A percentile compares a stretch with the other conserved stretches of the same genome.
Conservation (phyloP, 2,888 invertebrate species). For the Mechanitis mazaeus region DNA sequence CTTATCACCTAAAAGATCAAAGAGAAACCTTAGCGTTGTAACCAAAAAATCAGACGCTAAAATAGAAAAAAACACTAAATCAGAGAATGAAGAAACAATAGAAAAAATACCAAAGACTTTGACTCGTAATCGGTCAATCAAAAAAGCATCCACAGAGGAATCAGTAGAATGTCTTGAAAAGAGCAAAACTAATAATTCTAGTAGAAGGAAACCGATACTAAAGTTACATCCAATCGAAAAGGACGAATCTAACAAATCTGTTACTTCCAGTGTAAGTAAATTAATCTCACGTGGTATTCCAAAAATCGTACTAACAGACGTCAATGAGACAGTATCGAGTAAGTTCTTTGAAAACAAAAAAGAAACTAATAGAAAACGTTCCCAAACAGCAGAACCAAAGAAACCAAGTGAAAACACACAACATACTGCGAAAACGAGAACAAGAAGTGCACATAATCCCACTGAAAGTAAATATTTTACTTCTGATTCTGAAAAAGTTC, state of each 20-base stretch:
- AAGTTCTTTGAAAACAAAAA: constrained; percentile 45
- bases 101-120: constrained; percentile 1
- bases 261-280: no score
- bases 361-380: constrained; percentile 36
- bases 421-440: constrained; percentile 35
- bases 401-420: constrained; percentile 15
- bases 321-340: constrained; percentile 44
- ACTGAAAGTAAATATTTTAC: constrained; percentile 56
- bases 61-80: not conserved
- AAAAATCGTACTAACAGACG: constrained; percentile 44
- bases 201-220: constrained; percentile 14
- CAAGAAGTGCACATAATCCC: constrained; percentile 52
- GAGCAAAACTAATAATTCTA: constrained; percentile 18
- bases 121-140: constrained; percentile 3
- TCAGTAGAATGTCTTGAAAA: constrained; percentile 1
- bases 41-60: constrained; percentile 2
- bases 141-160: constrained; percentile 9
- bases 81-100: constrained; percentile 2
- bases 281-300: constrained; percentile 29
- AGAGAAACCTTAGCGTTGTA: constrained; percentile 7
- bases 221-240: constrained; percentile 8
- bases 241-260: not conserved
- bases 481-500: constrained; percentile 23
- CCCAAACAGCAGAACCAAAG: constrained; percentile 29
- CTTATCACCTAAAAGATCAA: constrained; percentile 8